Base-by-base conservation (phyloP, 2,797 vertebrate genomes). In the Geotria australis region DNA sequence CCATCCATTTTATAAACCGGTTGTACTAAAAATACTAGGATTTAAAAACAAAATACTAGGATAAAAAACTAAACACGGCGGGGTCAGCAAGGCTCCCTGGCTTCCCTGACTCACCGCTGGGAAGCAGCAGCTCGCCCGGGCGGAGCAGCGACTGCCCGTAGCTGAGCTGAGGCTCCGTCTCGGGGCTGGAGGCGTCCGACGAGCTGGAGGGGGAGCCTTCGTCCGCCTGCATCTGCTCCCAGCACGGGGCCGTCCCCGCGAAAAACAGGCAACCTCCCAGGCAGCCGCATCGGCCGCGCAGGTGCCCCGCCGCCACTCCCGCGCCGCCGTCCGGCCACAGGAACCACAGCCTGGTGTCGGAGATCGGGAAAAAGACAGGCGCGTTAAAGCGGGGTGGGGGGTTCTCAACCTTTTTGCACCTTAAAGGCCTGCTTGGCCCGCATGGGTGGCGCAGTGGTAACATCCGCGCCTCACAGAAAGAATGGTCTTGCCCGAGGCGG, bases 211-310 rank as follows among this genome's bases (percentile, higher is more conserved):
- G 83, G 0, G 81, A 89, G 63, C 86, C 65, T 57, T 95, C 89
- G 38, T 94, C 89, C 3, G 91, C 71, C n/a, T 55, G 79, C 69
- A 98, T 96, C 70, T 84, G 95, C 64, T 94, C 88, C 59, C 91
- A 65, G 56, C 83, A 82, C 55, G 75, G 74, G 59, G 73, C 68
- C 2, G 77, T 83, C 10, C 88, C 83, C 8, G 83, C 85, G 0
- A 88, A 98, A 68, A 98, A 98, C n/a, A 80, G 72, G 64, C 91
- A 98, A 60, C 91, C 91, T 46, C 89, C 89, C 0, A 96, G 81
- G 66, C 89, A 98, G 60, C 91, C 91, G 57, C 91, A 98, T 51
- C 51, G 24, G n/a, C 7, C 51, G 9, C 24, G 24, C 24, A 38
- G 24, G 24, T 38, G 24, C 24, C 24, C 24, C 38, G 24, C 24